Conservation (phyloP, 2,888 invertebrate species). For the Melolontha melolontha region DNA sequence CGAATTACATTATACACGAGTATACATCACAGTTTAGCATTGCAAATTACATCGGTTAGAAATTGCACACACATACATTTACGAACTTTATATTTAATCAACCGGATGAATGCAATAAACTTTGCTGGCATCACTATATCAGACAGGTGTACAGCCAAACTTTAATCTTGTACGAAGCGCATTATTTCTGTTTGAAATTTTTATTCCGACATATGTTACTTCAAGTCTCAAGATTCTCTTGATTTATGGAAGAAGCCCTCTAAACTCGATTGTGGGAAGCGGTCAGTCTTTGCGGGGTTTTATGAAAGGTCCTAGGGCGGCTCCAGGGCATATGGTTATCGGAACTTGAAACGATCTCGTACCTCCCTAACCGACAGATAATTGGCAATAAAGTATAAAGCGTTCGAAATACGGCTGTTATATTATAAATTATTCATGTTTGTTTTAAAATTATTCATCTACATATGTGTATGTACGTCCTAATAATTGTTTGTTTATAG, state of each 20-base stretch:
- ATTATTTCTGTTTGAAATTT: conserved; percentile 35
- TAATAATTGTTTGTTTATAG: not conserved
- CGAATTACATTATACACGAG: no score
- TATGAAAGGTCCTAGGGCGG: conserved; percentile 40
- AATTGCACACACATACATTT: conserved; percentile 11
- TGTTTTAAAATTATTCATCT: conserved; percentile 18
- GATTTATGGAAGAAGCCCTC: conserved; percentile 43
- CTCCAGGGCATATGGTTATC: conserved; percentile 41
- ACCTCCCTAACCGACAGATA: conserved; percentile 35
- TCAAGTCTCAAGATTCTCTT: conserved; percentile 35
- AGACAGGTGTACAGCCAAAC: conserved; percentile 11
- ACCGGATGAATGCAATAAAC: conserved; percentile 20
- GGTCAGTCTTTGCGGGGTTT: conserved; percentile 45
- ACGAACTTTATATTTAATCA: conserved; percentile 29
- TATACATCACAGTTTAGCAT: no score
- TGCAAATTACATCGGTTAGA: not conserved
- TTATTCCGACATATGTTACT: conserved; percentile 31
- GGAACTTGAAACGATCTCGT: conserved; percentile 41
- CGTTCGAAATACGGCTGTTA: conserved; percentile 29
- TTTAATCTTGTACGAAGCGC: conserved; percentile 26
- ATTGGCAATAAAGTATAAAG: conserved; percentile 43
- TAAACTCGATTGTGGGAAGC: conserved; percentile 45
- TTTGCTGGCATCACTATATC: conserved; percentile 10
- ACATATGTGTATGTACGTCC: not conserved
- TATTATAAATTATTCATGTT: conserved; percentile 37